A percentile compares a stretch with the other conserved stretches of the same genome.
Evolutionary conservation across 2,113 vertebrate genomes (phyloP).

Genomic region (Cynocephalus volans): DNA sequence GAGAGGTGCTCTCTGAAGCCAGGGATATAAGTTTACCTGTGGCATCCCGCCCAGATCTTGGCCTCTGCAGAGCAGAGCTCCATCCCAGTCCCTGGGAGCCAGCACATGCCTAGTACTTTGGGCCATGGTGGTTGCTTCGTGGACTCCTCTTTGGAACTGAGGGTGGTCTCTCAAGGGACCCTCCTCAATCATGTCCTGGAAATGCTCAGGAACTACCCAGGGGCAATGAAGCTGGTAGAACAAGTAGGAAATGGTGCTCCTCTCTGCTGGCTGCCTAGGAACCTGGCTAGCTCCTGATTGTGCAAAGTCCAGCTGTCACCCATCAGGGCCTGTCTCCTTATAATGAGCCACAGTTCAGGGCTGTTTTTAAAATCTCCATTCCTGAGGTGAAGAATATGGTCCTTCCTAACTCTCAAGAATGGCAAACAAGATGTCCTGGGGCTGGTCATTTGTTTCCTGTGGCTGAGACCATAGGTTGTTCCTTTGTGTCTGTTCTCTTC

Average conservation of each 20-base stretch:
- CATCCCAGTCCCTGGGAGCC: neutral
- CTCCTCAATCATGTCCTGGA: neutral
- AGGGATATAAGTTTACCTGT: neutral
- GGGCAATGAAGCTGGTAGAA: neutral
- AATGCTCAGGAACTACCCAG: neutral
- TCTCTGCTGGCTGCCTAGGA: neutral
- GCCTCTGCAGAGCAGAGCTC: neutral
- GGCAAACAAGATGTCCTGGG: neutral
- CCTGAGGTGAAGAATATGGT: neutral
- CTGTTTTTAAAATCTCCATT: slow-evolving; percentile 12
- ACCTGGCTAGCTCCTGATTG: neutral
- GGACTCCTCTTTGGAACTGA: neutral
- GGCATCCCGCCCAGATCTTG: neutral
- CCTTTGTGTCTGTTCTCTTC: neutral
- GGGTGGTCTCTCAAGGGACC: neutral
- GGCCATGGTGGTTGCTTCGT: neutral
- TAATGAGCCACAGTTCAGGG: neutral
- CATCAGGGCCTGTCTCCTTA: neutral
- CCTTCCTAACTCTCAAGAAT: neutral
- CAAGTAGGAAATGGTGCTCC: neutral
- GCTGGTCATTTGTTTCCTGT: neutral
- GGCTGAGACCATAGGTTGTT: neutral
- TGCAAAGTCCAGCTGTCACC: neutral
- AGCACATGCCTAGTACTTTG: neutral
- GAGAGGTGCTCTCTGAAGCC: neutral